Conservation (phyloP, 1,140 invertebrate species). For the Magallana angulata region DNA sequence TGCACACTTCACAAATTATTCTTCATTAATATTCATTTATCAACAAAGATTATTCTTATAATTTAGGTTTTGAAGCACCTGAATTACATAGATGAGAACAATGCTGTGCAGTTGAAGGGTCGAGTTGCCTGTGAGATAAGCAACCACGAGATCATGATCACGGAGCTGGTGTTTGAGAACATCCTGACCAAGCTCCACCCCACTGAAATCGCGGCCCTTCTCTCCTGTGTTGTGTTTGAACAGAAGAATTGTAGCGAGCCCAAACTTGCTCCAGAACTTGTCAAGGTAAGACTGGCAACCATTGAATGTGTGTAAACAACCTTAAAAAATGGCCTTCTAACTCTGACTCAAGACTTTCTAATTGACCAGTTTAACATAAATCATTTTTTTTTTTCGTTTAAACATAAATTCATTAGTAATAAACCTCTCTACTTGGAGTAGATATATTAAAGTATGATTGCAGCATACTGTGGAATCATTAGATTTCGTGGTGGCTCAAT, state of each 20-base stretch:
- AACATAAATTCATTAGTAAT: too few species aligned
- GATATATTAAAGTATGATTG: too few species aligned
- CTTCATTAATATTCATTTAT: too few species aligned
- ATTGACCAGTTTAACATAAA: too few species aligned
- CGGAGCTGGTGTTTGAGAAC: conserved; percentile 96
- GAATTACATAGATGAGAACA: conserved; percentile 85
- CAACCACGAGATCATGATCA: conserved; percentile 94
- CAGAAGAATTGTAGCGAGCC: conserved; percentile 84
- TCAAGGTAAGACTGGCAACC: conserved; percentile 64
- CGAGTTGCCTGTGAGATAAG: conserved; percentile 97
- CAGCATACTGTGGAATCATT: too few species aligned
- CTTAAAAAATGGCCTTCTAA: too few species aligned
- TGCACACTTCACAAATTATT: too few species aligned
- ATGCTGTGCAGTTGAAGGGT: conserved; percentile 91
- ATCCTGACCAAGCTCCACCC: conserved; percentile 91
- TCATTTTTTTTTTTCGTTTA: too few species aligned
- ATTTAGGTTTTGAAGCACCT: conserved; percentile 87
- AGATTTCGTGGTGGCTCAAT: too few species aligned
- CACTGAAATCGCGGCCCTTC: conserved; percentile 93
- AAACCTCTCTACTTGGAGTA: too few species aligned
- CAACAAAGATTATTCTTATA: conserved; percentile 29
- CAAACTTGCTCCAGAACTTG: conserved; percentile 70
- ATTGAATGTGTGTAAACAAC: too few species aligned
- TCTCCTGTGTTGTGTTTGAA: conserved; percentile 96
- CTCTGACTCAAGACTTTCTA: too few species aligned